Percentiles rank a stretch among this genome's conserved stretches.
Evolutionary conservation across 2,888 invertebrate species (phyloP).

Genomic region (Ganaspis brasiliensis): DNA sequence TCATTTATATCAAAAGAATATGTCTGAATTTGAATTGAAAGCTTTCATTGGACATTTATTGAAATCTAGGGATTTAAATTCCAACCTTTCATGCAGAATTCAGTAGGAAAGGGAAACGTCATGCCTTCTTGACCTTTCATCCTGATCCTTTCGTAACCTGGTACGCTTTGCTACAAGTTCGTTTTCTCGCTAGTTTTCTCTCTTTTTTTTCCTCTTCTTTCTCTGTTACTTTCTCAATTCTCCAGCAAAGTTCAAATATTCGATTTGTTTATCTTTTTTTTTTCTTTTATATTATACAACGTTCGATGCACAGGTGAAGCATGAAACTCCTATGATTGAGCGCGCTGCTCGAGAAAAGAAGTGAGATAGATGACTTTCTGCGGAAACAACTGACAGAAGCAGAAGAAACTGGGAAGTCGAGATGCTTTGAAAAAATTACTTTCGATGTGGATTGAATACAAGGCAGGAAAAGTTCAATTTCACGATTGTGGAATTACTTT

Average conservation of each 20-base stretch:
- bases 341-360: slow-evolving; percentile 21
- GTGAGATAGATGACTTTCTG: slow-evolving; percentile 25
- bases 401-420: slow-evolving; percentile 5
- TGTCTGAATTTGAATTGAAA: background rate
- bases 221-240: slow-evolving; percentile 33
- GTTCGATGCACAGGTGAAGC: slow-evolving; percentile 40
- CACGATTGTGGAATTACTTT: background rate
- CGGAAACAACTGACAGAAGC: slow-evolving; percentile 27
- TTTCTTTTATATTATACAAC: background rate
- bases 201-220: background rate
- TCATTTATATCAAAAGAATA: too few species aligned
- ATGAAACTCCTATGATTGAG: slow-evolving; percentile 47
- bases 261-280: slow-evolving; percentile 5
- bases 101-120: slow-evolving; percentile 1
- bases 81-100: background rate
- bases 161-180: background rate
- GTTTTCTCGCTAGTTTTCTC: slow-evolving; percentile 19
- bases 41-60: background rate
- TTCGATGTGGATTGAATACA: slow-evolving; percentile 34
- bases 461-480: slow-evolving; percentile 38
- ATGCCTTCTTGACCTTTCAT: slow-evolving; percentile 28
- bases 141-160: background rate
- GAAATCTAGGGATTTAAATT: background rate
- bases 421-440: slow-evolving; percentile 33
- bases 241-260: slow-evolving; percentile 24